These are phyloP conservation scores for Zophobas atratus DNA, from an alignment of 1,140 invertebrate species.

Conservation along the genomic window DNA sequence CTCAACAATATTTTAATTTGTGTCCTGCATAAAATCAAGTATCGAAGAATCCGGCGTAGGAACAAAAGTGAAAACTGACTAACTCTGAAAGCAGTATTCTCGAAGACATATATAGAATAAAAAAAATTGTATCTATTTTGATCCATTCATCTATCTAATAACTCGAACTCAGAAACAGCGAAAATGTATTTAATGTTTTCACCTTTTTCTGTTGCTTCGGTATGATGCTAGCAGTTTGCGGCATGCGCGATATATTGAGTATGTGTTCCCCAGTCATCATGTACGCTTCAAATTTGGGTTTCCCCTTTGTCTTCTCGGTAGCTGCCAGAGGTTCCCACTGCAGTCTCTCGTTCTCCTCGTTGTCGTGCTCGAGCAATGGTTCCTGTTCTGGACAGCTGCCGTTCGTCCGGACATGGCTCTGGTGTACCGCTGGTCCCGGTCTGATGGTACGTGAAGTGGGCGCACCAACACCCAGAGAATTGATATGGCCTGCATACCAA, in stretches of 20 bases:
- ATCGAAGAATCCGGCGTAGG: too few relatives aligned
- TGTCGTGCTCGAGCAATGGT: slow-evolving; percentile 62
- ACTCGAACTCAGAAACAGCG: too few relatives aligned
- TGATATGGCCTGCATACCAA: too few relatives aligned
- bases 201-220: slow-evolving; percentile 79
- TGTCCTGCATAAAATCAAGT: too few relatives aligned
- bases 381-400: slow-evolving; percentile 71
- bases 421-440: slow-evolving; percentile 58
- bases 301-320: slow-evolving; percentile 64
- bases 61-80: too few relatives aligned
- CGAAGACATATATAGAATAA: too few relatives aligned
- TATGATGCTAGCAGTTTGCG: slow-evolving; percentile 75
- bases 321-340: slow-evolving; percentile 72
- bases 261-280: slow-evolving; percentile 98
- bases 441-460: not conserved
- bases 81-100: too few relatives aligned
- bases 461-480: too few relatives aligned
- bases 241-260: slow-evolving; percentile 88
- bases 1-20: too few relatives aligned
- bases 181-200: not conserved
- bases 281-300: slow-evolving; percentile 87
- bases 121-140: too few relatives aligned
- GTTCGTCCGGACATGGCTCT: slow-evolving; percentile 66
- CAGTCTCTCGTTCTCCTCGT: slow-evolving; percentile 70
- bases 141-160: too few relatives aligned